phyloP scores from a whole-genome alignment of 2,888 invertebrate species.

The Agapostemon virescens region DNA sequence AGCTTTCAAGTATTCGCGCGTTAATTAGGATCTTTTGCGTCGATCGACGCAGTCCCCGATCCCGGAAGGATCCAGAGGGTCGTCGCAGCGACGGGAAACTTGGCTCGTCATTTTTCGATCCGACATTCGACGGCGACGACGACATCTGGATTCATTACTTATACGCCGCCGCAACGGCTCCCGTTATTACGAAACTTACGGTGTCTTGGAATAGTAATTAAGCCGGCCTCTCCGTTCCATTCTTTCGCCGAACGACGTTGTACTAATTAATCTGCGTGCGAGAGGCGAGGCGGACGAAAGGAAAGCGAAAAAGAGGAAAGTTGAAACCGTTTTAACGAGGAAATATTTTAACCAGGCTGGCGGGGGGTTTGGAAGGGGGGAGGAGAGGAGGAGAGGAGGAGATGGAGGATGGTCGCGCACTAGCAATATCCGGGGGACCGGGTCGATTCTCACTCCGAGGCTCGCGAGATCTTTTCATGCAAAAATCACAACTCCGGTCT shows the following conservation, averaged over 20 bases:
- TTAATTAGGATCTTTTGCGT: not conserved
- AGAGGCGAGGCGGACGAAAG: constrained; percentile 32
- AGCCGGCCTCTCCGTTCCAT: constrained; percentile 59
- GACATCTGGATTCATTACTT: constrained; percentile 74
- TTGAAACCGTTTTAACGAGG: constrained; percentile 53
- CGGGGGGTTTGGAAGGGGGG: too few relatives aligned
- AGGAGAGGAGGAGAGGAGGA: not conserved
- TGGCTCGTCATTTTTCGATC: constrained; percentile 71
- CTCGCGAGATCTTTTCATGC: not conserved
- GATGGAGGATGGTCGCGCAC: constrained; percentile 16
- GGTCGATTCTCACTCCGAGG: not conserved
- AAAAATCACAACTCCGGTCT: not conserved
- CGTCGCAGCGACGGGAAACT: constrained; percentile 40
- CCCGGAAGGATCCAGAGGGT: not conserved
- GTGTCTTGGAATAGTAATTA: constrained; percentile 69
- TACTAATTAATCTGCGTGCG: constrained; percentile 65
- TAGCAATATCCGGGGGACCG: constrained; percentile 15
- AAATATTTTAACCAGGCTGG: constrained; percentile 39
- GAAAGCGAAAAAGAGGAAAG: constrained; percentile 45
- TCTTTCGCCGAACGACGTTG: constrained; percentile 59
- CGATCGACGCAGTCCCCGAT: not conserved
- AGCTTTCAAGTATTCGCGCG: too few relatives aligned
- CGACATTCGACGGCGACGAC: constrained; percentile 63
- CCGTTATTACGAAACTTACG: constrained; percentile 72
- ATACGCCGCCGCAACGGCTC: constrained; percentile 49